Evolutionary conservation across 2,888 invertebrate genomes (phyloP).

Genomic region (Notodonta dromedarius): DNA sequence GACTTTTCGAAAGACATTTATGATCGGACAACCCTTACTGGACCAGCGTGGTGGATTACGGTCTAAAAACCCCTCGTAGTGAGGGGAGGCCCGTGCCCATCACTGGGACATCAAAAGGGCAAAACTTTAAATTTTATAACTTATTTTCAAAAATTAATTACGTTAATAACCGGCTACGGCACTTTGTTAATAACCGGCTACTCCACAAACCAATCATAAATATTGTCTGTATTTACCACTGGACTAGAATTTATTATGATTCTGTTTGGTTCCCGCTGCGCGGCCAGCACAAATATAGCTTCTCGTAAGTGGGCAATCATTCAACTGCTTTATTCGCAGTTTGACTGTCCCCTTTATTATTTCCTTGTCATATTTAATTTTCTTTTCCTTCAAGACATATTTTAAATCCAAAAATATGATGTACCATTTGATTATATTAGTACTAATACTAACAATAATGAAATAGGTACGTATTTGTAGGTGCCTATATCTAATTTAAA

Average conservation of each 20-base stretch:
- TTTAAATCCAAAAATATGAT: neutral
- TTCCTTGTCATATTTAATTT: neutral
- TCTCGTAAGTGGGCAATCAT: neutral
- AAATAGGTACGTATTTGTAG: too few relatives aligned
- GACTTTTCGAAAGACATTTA: too few relatives aligned
- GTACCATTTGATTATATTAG: too few relatives aligned
- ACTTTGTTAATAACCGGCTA: neutral
- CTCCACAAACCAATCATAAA: slow-evolving; percentile 1
- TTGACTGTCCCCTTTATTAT: slow-evolving; percentile 2
- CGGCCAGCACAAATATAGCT: neutral
- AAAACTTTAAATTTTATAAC: too few relatives aligned
- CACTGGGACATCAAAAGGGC: too few relatives aligned
- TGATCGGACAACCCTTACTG: too few relatives aligned
- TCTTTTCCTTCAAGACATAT: neutral
- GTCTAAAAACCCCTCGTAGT: too few relatives aligned
- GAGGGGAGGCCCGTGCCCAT: too few relatives aligned
- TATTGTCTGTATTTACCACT: neutral
- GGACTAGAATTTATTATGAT: neutral
- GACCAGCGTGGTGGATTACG: too few relatives aligned
- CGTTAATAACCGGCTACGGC: neutral
- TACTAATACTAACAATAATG: too few relatives aligned
- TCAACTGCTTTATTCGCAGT: slow-evolving; percentile 1
- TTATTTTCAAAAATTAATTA: too few relatives aligned
- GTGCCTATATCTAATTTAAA: too few relatives aligned
- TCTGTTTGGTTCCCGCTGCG: neutral